Evolutionary conservation across 2,113 vertebrate species (phyloP).

Genomic region (Gallinago undulata): DNA sequence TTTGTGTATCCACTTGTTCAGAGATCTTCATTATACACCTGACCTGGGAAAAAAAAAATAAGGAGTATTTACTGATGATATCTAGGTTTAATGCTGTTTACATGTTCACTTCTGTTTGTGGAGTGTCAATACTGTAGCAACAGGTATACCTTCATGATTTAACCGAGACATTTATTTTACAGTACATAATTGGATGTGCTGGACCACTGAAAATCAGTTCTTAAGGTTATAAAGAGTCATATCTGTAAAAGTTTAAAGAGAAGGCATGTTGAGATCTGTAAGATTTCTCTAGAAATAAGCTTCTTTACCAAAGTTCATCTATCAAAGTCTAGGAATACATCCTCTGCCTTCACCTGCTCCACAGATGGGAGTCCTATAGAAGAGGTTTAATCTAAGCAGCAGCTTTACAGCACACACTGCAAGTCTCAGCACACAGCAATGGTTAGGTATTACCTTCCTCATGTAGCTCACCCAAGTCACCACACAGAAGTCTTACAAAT

Average conservation of each 20-base stretch:
- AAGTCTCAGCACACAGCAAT: not conserved
- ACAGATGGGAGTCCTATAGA: not conserved
- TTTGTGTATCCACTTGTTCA: not conserved
- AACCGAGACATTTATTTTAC: not conserved
- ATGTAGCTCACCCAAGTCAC: not conserved
- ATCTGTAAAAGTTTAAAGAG: not conserved
- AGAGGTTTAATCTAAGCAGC: not conserved
- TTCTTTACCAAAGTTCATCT: not conserved
- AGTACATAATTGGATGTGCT: not conserved
- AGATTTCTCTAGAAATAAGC: not conserved
- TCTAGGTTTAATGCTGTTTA: not conserved
- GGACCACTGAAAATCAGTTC: not conserved
- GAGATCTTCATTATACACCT: not conserved
- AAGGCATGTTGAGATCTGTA: not conserved
- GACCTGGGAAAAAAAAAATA: not conserved
- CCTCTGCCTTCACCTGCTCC: not conserved
- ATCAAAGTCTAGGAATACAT: not conserved
- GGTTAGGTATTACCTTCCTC: not conserved
- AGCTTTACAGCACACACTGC: not conserved
- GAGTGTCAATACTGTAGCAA: not conserved
- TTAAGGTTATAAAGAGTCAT: not conserved
- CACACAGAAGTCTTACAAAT: not conserved
- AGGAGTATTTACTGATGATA: not conserved
- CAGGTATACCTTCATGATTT: not conserved
- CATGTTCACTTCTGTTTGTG: not conserved